A percentile compares a stretch with the other conserved stretches of the same genome.
Conservation (phyloP, 2,888 invertebrate species). For the Hoplodrina blanda region DNA sequence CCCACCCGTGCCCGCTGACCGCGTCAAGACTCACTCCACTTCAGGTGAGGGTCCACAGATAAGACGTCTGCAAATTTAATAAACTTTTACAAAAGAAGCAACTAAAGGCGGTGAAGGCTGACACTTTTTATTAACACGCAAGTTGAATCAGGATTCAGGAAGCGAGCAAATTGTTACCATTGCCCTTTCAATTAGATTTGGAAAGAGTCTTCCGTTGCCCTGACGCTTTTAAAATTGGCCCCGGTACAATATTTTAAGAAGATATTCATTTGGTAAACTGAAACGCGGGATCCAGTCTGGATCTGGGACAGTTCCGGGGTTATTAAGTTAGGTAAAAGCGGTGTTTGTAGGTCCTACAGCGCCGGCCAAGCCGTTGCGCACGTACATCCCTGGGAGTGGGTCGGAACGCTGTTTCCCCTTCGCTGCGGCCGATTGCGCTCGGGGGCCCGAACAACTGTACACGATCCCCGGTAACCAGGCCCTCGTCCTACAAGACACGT, state of each 20-base stretch:
- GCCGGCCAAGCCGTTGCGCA: constrained; percentile 83
- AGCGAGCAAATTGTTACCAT: constrained; percentile 38
- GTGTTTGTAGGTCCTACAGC: constrained; percentile 82
- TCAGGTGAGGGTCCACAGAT: constrained; percentile 66
- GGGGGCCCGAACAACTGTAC: constrained; percentile 84
- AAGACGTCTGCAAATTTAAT: constrained; percentile 35
- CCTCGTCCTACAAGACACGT: constrained; percentile 68
- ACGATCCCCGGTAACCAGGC: constrained; percentile 84
- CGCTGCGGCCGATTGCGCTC: constrained; percentile 78
- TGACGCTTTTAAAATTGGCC: constrained; percentile 4
- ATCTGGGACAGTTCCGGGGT: constrained; percentile 40
- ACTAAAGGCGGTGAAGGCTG: constrained; percentile 20
- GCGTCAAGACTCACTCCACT: constrained; percentile 88
- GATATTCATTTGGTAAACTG: not conserved
- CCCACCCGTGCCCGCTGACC: constrained; percentile 90
- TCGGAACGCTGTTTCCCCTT: constrained; percentile 84
- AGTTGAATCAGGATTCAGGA: constrained; percentile 40
- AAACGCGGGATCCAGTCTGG: constrained; percentile 7
- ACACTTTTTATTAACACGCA: constrained; percentile 34
- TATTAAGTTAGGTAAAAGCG: constrained; percentile 68
- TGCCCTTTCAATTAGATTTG: constrained; percentile 42
- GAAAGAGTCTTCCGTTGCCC: constrained; percentile 9
- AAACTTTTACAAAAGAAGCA: constrained; percentile 26
- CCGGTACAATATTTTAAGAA: not conserved
- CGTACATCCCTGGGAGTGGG: constrained; percentile 81